Evolutionary conservation across 2,888 invertebrate species (phyloP), one percentile per base, ranked within the genome.

Genomic region (Eremobia ochroleuca): DNA sequence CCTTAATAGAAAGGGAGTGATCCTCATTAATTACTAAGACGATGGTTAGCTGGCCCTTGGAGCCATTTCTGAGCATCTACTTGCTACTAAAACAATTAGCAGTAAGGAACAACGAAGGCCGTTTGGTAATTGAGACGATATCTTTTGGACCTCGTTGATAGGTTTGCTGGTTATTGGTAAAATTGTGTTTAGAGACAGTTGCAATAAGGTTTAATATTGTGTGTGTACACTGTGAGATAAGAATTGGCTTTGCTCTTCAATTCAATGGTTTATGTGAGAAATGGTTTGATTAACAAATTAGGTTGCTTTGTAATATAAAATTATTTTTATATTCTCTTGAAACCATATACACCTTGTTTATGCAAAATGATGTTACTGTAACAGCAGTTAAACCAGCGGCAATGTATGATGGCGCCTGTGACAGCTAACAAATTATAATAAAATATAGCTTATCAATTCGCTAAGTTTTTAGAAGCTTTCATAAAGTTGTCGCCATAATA

Each of bases 21-120:
- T 92, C 91, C 81, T 91, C 90, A 92, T 94, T 94, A 90, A 92
- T 93, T 93, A 91, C 89, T 80, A 67, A 88, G 85, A 91, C 91
- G 92, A 92, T 91, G 89, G 87, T 85, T 86, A 81, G 77, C 71
- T 71, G 81, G 85, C 86, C 89, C 85, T 87, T 81, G 55, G 78
- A 89, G 25, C 87, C 88, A 82, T 87, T 89, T 88, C 87, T 77
- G 85, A 69, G 77, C 87, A 81, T 85, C 87, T 86, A 84, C 83
- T 87, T 79, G 85, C 83, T 89, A 87, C 89, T 93, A 88, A 93
- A 92, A 92, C 90, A 92, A 92, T 92, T 92, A 92, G 89, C 77
- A 80, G 80, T 80, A 85, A 76, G 43, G 80, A 67, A 70, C 72
- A 74, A 59, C 49, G 75, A 70, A 78, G 68, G 65, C 58, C 59